Conservation (phyloP, 1,140 invertebrate genomes). For the Drosophila melanica region DNA sequence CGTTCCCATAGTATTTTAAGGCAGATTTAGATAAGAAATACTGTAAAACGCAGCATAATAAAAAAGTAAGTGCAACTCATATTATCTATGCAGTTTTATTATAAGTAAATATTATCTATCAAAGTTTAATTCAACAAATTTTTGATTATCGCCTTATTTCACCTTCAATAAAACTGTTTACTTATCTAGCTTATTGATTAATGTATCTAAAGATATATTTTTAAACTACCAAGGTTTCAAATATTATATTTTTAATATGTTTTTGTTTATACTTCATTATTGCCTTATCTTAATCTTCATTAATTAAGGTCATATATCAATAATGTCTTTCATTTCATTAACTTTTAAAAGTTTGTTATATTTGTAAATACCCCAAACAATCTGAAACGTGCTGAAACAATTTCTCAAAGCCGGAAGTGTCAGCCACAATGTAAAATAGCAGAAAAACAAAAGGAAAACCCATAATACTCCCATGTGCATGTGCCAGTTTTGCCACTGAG, state of each 20-base stretch:
- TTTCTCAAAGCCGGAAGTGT: conserved; percentile 38
- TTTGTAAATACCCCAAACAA: conserved; percentile 12
- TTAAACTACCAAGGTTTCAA: too few species aligned
- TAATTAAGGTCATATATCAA: too few species aligned
- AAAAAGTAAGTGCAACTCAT: conserved; percentile 52
- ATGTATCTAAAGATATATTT: too few species aligned
- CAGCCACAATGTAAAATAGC: conserved; percentile 35
- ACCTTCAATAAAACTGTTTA: too few species aligned
- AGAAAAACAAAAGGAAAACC: conserved; percentile 12
- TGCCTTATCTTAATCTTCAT: too few species aligned
- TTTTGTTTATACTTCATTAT: too few species aligned
- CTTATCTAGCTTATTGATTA: too few species aligned
- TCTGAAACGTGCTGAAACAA: conserved; percentile 53
- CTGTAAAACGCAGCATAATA: conserved; percentile 51
- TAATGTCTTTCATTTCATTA: neutral
- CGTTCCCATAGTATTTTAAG: conserved; percentile 41
- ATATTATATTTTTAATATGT: too few species aligned
- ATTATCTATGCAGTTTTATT: too few species aligned
- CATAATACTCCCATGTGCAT: conserved; percentile 20
- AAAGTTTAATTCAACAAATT: neutral
- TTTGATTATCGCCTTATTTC: too few species aligned
- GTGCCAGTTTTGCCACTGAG: conserved; percentile 4
- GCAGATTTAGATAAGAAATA: conserved; percentile 59
- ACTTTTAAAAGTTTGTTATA: too few species aligned
- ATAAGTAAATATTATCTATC: too few species aligned